Base-by-base conservation (phyloP, 2,888 invertebrate species). In the Xestia c-nigrum region DNA sequence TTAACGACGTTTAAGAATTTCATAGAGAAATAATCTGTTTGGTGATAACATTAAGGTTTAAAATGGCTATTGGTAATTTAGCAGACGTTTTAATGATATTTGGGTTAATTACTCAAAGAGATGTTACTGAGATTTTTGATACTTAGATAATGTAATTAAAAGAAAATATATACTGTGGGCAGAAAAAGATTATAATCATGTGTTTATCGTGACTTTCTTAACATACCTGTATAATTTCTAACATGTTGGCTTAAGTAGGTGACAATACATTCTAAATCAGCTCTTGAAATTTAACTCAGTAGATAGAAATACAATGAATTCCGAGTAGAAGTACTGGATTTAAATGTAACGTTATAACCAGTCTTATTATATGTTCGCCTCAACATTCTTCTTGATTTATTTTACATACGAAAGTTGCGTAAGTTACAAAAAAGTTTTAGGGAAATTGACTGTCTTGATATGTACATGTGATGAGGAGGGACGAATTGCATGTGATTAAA, bases 71-170 rank as follows among this genome's bases (percentile, higher is more conserved):
- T 43, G 12, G 5, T 38, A 40, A 59, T 76, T 69, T 21, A 47
- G 16, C n/a, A 55, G 19, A 19, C 59, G 38, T 61, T 70, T 50
- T 12, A 43, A 47, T 78, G 46, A 70, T 67, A 76, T 83, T 83
- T 19, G 43, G 61, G 64, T 74, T 81, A 81, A 69, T 73, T 72
- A 73, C 21, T 71, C 40, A 52, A 76, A 57, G 74, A 75, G n/a
- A 64, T 77, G n/a, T 65, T 31, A 55, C 16, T 46, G 55, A 43
- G 31, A 59, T 21, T 31, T 75, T 72, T 71, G 0, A 47, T 10
- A 31, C 31, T 31, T 31, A 74, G 47, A 24, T 72, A 63, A 70
- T n/a, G 57, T 69, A 68, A 78, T 78, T 81, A 69, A 71, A 64
- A 70, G 16, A 70, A 70, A 59, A 64, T 68, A 64, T 68, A 64